Conservation (phyloP, 2,797 vertebrate genomes). For the Rhabdomys pumilio region DNA sequence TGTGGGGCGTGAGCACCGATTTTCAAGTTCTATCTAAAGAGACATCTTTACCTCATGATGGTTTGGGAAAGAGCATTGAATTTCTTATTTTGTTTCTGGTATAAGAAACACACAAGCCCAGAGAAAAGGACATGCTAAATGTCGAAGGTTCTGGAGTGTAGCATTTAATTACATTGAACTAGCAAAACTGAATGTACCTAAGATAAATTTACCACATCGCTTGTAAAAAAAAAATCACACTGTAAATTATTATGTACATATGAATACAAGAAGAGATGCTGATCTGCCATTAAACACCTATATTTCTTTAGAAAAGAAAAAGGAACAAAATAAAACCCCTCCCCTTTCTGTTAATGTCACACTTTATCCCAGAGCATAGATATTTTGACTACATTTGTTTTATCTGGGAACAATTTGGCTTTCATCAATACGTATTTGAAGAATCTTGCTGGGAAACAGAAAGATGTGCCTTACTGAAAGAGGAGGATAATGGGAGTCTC, state of each 20-base stretch:
- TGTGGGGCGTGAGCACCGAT: background rate
- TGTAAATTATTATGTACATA: slow-evolving; percentile 51
- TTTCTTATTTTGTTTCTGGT: slow-evolving; percentile 69
- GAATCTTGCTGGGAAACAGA: slow-evolving; percentile 52
- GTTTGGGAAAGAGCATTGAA: background rate
- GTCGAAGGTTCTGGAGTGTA: slow-evolving; percentile 64
- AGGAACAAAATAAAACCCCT: background rate
- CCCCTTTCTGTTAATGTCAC: background rate
- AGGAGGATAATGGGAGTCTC: slow-evolving; percentile 57
- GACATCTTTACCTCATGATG: background rate
- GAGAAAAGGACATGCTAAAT: slow-evolving; percentile 68
- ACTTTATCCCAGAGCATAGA: background rate
- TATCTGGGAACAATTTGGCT: slow-evolving; percentile 56
- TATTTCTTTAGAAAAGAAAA: slow-evolving; percentile 16
- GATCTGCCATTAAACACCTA: background rate
- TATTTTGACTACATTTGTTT: slow-evolving; percentile 60
- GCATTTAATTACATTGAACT: slow-evolving; percentile 77
- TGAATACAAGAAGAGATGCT: slow-evolving; percentile 50
- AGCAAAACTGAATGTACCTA: slow-evolving; percentile 71
- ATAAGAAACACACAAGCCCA: slow-evolving; percentile 67
- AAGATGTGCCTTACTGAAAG: slow-evolving; percentile 39
- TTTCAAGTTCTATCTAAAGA: slow-evolving; percentile 15
- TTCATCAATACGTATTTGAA: slow-evolving; percentile 74
- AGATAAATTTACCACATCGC: slow-evolving; percentile 66
- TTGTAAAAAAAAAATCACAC: slow-evolving; percentile 71